Evolutionary conservation across 2,888 invertebrate genomes (phyloP).

Genomic region (Drosophila limbata): DNA sequence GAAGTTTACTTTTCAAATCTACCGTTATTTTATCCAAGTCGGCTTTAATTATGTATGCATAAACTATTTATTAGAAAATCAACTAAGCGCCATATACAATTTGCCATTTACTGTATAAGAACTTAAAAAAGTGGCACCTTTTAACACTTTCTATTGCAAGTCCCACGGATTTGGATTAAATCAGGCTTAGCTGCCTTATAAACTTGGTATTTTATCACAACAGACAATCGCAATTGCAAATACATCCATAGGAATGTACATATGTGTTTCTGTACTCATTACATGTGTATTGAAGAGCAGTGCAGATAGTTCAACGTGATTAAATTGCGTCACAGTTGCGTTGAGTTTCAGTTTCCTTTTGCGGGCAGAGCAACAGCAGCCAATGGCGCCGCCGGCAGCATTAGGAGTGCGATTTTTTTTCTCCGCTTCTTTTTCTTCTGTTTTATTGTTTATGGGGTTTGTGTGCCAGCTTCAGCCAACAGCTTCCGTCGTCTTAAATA

Average conservation of each 20-base stretch:
- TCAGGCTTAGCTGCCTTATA: not conserved
- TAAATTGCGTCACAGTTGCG: slow-evolving; percentile 54
- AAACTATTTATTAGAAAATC: not conserved
- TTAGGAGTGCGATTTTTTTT: slow-evolving; percentile 30
- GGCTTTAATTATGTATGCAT: not conserved
- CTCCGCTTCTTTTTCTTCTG: not conserved
- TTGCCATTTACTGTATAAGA: not conserved
- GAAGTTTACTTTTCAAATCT: not conserved
- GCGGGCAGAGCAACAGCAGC: slow-evolving; percentile 41
- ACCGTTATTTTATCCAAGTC: not conserved
- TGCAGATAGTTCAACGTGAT: slow-evolving; percentile 47
- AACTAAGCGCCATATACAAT: not conserved
- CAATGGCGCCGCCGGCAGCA: slow-evolving; percentile 37
- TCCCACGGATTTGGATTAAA: not conserved
- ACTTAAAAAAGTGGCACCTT: not conserved
- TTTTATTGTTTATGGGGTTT: slow-evolving; percentile 52
- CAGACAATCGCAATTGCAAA: slow-evolving; percentile 26
- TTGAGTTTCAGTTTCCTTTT: slow-evolving; percentile 55
- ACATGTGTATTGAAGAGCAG: slow-evolving; percentile 23
- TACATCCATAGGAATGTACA: slow-evolving; percentile 1
- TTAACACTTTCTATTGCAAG: not conserved
- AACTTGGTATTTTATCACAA: slow-evolving; percentile 19
- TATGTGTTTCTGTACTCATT: slow-evolving; percentile 7
- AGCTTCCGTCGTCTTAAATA: slow-evolving; percentile 48
- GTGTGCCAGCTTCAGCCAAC: slow-evolving; percentile 50